Base-by-base conservation (phyloP, 2,797 vertebrate genomes). In the Nannoperca australis region DNA sequence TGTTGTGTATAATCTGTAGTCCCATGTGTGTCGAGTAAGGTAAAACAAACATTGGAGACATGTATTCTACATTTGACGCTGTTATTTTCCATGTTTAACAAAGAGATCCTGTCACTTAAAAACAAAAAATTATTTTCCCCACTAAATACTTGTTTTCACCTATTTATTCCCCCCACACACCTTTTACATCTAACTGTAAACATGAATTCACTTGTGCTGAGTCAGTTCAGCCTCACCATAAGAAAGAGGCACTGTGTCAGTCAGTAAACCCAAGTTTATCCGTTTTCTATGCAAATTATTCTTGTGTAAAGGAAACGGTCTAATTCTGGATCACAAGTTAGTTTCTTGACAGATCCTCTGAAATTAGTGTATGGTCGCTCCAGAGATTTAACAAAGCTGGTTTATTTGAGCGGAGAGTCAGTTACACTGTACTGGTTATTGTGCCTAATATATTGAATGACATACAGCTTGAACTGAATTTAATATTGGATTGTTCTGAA, bases 1-100 rank as follows among this genome's bases (percentile, higher is more conserved):
- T 42, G 3, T 78, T 71, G 12, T 55, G 45, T 55, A 44, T 83
- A 61, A 71, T 73, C 42, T 70, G 47, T 32, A 30, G 27, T 71
- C 70, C 66, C 40, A 18, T 22, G 49, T 54, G 64, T 54, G 70
- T 45, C 65, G 49, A n/a, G 22, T 59, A 0, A 7, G 38, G 51
- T 18, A 22, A 73, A 49, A 22, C 53, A 78, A 40, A 81, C 27
- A 65, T 40, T 34, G 53, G 36, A 40, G 60, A 14, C 38, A 42
- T 63, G 38, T 66, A 15, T 62, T 80, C 44, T 42, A 24, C 34
- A 40, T 77, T 60, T 66, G 18, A 54, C 15, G 11, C 44, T 55
- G 17, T 73, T 34, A 73, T 38, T 38, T 38, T 9, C 10, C 38
- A 70, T 65, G 27, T 67, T 73, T 18, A 73, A 62, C 24, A 56